Conservation (phyloP, 1,140 invertebrate species). For the Penaeus japonicus region DNA sequence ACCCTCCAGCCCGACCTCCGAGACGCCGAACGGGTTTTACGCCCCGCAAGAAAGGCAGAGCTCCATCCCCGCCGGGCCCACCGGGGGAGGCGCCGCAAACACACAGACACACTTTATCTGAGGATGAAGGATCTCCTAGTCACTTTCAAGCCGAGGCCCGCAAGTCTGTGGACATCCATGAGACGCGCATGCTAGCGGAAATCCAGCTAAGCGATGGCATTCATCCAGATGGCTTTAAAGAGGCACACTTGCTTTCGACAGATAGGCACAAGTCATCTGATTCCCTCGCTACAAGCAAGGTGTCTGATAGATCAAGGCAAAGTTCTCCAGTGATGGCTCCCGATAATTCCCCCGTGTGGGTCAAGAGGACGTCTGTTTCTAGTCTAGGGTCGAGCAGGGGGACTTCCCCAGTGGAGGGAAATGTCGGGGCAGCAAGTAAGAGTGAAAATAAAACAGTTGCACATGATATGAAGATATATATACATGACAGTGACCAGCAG, state of each 20-base stretch:
- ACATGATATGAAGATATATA: no score
- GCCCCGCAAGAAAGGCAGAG: slow-evolving; percentile 25
- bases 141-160: no score
- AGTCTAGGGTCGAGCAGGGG: no score
- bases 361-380: background rate
- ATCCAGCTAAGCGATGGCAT: no score
- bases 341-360: background rate
- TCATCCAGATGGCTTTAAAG: background rate
- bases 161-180: no score
- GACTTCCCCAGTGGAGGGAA: no score
- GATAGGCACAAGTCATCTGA: background rate
- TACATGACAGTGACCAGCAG: no score
- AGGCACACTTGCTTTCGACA: background rate
- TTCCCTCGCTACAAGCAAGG: slow-evolving; percentile 3
- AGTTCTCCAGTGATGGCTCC: background rate
- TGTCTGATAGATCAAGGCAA: slow-evolving; percentile 6
- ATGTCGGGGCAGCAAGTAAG: no score
- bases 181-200: no score
- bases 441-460: no score
- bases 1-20: slow-evolving; percentile 35
- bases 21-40: background rate
- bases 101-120: background rate
- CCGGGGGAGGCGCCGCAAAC: background rate
- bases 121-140: background rate
- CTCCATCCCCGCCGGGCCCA: slow-evolving; percentile 24